Percentiles rank a stretch among this genome's conserved stretches.
These are phyloP conservation scores for Ptychoptera albimana DNA, from an alignment of 2,888 invertebrate species.

Conservation along the genomic window DNA sequence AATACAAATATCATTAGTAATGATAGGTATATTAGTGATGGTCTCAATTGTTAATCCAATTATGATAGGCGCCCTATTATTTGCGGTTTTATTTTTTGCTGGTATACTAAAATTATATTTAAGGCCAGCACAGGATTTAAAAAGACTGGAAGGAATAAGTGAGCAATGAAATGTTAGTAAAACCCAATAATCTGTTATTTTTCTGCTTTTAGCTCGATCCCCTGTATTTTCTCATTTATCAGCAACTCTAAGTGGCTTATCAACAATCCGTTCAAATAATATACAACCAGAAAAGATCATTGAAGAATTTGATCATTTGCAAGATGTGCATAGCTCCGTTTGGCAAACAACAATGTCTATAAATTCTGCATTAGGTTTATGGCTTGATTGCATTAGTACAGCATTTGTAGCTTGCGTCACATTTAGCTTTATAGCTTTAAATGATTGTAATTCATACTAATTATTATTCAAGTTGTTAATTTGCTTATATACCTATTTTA, in stretches of 20 bases:
- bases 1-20: slow-evolving; percentile 35
- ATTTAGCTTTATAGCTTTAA: slow-evolving; percentile 34
- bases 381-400: slow-evolving; percentile 47
- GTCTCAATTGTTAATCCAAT: slow-evolving; percentile 53
- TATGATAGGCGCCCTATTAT: slow-evolving; percentile 45
- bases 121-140: slow-evolving; percentile 56
- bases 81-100: slow-evolving; percentile 46
- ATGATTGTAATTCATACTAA: slow-evolving; percentile 1
- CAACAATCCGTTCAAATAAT: slow-evolving; percentile 60
- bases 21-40: slow-evolving; percentile 60
- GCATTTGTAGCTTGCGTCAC: slow-evolving; percentile 42
- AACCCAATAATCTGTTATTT: too few species aligned
- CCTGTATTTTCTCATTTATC: slow-evolving; percentile 75
- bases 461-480: too few species aligned
- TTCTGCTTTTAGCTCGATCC: slow-evolving; percentile 35
- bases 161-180: too few species aligned
- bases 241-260: slow-evolving; percentile 61
- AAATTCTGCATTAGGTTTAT: slow-evolving; percentile 44
- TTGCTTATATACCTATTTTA: not conserved
- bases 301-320: slow-evolving; percentile 50
- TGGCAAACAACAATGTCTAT: slow-evolving; percentile 7
- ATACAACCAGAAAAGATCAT: slow-evolving; percentile 42
- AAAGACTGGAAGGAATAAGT: slow-evolving; percentile 47
- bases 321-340: slow-evolving; percentile 25
- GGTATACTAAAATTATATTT: slow-evolving; percentile 50